phyloP scores from a whole-genome alignment of 2,888 invertebrate genomes.

The Morinoia aosen region DNA sequence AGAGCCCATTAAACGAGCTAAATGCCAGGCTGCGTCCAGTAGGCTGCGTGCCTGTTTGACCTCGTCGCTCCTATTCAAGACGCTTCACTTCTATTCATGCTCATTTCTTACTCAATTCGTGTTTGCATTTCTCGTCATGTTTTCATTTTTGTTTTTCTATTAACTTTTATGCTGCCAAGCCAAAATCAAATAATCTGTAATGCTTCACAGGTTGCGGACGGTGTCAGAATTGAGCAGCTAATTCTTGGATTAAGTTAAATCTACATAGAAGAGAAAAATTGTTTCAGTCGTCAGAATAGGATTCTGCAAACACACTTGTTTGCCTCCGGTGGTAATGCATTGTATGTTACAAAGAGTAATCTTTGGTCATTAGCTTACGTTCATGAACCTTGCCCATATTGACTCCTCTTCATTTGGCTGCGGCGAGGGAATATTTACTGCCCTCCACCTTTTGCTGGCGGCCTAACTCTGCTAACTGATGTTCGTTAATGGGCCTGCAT shows the following conservation, averaged over 20 bases:
- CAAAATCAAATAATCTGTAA: not conserved
- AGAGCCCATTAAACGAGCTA: slow-evolving; percentile 23
- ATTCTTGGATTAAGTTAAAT: not conserved
- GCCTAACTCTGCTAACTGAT: not conserved
- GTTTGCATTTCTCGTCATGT: not conserved
- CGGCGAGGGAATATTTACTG: not conserved
- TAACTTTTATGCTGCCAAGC: not conserved
- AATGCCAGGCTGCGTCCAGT: not conserved
- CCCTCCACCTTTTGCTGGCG: not conserved
- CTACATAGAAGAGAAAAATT: not conserved
- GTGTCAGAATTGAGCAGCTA: not conserved
- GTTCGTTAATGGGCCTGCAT: not conserved
- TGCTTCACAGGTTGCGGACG: not conserved
- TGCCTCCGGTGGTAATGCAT: not conserved
- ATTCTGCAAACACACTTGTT: not conserved
- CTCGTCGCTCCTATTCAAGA: not conserved
- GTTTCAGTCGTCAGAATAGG: not conserved
- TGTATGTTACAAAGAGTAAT: not conserved
- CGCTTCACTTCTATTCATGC: not conserved
- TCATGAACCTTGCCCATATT: not conserved
- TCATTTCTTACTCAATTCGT: not conserved
- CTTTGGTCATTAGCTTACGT: not conserved
- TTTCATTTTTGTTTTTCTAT: not conserved
- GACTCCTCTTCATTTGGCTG: not conserved
- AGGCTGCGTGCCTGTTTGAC: slow-evolving; percentile 13